phyloP scores from a whole-genome alignment of 2,797 vertebrate genomes.

The Lycodopsis pacificus region DNA sequence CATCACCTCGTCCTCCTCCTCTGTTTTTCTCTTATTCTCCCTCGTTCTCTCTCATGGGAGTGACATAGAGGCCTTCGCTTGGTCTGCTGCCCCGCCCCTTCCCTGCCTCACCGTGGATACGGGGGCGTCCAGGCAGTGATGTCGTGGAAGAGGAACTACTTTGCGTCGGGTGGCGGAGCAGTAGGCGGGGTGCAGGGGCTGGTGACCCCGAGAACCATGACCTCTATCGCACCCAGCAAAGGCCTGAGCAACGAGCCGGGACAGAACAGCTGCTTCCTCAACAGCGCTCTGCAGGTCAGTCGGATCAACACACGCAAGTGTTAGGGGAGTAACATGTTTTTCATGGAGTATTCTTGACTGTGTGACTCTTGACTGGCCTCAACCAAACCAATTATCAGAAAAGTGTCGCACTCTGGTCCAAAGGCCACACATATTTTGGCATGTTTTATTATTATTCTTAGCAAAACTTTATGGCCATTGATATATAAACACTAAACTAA shows the following conservation, averaged over 20 bases:
- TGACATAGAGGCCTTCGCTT: conserved; percentile 73
- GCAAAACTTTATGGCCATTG: neutral
- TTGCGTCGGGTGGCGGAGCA: conserved; percentile 91
- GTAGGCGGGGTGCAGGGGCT: conserved; percentile 88
- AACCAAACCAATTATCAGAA: neutral
- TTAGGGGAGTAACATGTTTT: neutral
- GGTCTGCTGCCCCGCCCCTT: conserved; percentile 66
- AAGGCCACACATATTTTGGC: neutral
- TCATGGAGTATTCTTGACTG: neutral
- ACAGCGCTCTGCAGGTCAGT: conserved; percentile 94
- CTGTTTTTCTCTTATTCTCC: conserved; percentile 61
- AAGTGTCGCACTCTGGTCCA: neutral
- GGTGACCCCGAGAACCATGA: conserved; percentile 92
- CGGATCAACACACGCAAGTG: conserved; percentile 25
- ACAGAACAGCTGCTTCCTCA: conserved; percentile 99
- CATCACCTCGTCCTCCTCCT: conserved; percentile 14
- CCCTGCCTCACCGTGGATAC: conserved; percentile 54
- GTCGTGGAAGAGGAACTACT: conserved; percentile 99
- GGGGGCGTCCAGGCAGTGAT: conserved; percentile 82
- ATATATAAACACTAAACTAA: neutral
- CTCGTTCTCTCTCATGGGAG: conserved; percentile 77
- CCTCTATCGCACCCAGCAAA: conserved; percentile 97
- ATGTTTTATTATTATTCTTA: neutral
- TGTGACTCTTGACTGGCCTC: neutral
- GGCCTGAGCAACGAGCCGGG: conserved; percentile 97